Base-by-base conservation (phyloP, 1,140 invertebrate genomes). In the Lucilia cuprina region DNA sequence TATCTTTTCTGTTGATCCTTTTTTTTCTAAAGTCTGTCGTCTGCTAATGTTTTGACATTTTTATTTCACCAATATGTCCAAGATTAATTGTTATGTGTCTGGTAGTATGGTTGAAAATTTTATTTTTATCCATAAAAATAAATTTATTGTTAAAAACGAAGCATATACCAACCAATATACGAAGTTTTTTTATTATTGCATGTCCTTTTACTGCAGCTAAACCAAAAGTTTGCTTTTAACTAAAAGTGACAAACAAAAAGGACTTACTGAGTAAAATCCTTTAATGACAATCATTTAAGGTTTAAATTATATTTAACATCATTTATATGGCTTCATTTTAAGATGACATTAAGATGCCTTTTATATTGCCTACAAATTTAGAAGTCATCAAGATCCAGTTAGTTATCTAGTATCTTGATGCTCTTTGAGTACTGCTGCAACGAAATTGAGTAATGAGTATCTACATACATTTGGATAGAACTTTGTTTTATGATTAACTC, bases 31-130 rank as follows among this genome's bases (percentile, higher is more conserved):
- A 70, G n/a, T 70, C 65, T 70, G 65, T 21, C 19, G 77, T 80
- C 77, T 80, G 77, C 41, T 80, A 21, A 80, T 50, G 77, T 49
- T 80, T 80, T 80, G 77, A 80, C 77, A 80, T 80, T 80, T 80
- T 80, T 80, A 80, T 80, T 49, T 80, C 35, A 49, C 77, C 77
- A 80, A 80, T 80, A 80, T 80, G 77, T 80, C 77, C 77, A 49
- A 80, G 77, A 50, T 80, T 80, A 80, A 80, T 80, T 80, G 77
- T 80, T 80, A 80, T 80, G 77, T 80, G 77, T 80, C 77, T 80
- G 77, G 19, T 60, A 60, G 65, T 70, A 21, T 70, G 65, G 65
- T 70, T 70, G 65, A 70, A 70, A 70, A 8, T 65, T 70, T 70
- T 70, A 70, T 70, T 70, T 70, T 21, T 70, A 21, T 10, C 65